These are phyloP conservation scores for Coracias cyanogaster DNA, from an alignment of 2,797 vertebrate genomes.

Conservation along the genomic window DNA sequence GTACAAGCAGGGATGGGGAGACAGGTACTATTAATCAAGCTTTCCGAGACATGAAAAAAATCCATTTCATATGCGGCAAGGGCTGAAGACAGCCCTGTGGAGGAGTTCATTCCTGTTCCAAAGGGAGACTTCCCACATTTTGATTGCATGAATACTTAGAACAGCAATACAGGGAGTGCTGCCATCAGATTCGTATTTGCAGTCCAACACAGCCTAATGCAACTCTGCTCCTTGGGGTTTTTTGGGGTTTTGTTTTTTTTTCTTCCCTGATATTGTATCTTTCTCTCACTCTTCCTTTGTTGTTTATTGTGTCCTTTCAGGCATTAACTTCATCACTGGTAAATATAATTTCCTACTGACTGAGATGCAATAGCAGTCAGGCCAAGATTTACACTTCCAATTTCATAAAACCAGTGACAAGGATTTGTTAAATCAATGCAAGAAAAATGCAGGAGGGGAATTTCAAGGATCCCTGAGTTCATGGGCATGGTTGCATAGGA, in stretches of 20 bases:
- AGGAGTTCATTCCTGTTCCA: neutral
- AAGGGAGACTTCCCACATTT: neutral
- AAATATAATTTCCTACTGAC: neutral
- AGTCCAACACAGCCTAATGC: neutral
- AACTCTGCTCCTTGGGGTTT: neutral
- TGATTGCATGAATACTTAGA: neutral
- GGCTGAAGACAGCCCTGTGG: neutral
- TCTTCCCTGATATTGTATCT: neutral
- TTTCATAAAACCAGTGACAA: neutral
- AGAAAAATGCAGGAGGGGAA: neutral
- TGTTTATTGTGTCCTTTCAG: slow-evolving; percentile 13
- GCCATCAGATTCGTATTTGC: neutral
- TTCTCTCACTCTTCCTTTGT: neutral
- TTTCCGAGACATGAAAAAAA: neutral
- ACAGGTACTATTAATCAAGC: neutral
- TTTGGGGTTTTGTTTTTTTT: neutral
- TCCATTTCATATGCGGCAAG: neutral
- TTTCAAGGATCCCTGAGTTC: slow-evolving; percentile 1
- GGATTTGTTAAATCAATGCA: neutral
- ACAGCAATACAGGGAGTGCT: rapidly evolving
- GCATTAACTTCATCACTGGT: slow-evolving; percentile 10
- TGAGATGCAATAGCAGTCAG: neutral
- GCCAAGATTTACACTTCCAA: neutral
- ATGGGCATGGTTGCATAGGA: neutral
- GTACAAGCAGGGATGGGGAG: rapidly evolving